Evolutionary conservation across 1,140 invertebrate species (phyloP).

Genomic region (Philaenus spumarius): DNA sequence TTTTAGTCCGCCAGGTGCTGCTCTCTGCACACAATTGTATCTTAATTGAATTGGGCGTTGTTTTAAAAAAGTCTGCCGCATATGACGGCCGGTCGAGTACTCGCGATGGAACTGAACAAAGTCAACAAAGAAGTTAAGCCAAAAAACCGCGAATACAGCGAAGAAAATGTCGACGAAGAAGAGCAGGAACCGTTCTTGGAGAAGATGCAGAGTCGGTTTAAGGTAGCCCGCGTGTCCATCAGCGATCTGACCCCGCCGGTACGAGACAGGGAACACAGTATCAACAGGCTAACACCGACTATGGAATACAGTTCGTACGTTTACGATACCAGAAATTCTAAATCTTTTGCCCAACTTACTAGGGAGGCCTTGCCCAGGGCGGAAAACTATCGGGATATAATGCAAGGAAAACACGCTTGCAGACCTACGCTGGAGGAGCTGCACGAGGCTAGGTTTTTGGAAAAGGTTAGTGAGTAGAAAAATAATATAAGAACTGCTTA

Average conservation of each 20-base stretch:
- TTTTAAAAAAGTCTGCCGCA: no score
- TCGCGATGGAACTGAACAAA: no score
- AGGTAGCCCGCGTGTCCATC: conserved; percentile 38
- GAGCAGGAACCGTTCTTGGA: conserved; percentile 26
- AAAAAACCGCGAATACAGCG: no score
- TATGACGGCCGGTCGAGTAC: no score
- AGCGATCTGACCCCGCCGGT: background rate
- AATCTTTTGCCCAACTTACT: conserved; percentile 47
- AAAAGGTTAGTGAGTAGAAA: conserved; percentile 32
- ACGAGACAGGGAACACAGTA: background rate
- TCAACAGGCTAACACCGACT: conserved; percentile 13
- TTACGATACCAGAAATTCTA: conserved; percentile 44
- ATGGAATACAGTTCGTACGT: conserved; percentile 26
- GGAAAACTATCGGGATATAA: conserved; percentile 51
- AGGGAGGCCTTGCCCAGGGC: conserved; percentile 48
- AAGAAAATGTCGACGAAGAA: conserved; percentile 20
- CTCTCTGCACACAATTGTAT: no score
- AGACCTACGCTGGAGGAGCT: conserved; percentile 51
- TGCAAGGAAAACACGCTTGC: conserved; percentile 43
- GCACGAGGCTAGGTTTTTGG: conserved; percentile 40
- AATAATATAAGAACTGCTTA: no score
- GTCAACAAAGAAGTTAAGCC: no score
- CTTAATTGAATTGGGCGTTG: no score
- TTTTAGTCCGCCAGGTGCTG: no score
- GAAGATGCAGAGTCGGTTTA: conserved; percentile 35